Percentiles rank a stretch among this genome's conserved stretches.
phyloP scores from a whole-genome alignment of 2,888 invertebrate species.

The Drosophila pullipes region DNA sequence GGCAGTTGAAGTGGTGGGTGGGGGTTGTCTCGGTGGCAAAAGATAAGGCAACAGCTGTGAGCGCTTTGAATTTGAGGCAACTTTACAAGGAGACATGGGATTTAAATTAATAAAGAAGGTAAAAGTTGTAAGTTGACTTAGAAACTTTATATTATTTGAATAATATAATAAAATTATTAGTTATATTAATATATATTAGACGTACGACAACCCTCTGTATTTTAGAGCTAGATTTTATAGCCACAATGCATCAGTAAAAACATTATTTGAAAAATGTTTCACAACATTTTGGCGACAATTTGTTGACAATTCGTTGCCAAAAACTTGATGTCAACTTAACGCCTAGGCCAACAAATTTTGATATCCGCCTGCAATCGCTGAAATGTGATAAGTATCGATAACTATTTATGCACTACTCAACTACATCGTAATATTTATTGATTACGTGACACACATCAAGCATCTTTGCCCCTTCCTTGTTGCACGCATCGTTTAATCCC shows the following conservation, averaged over 20 bases:
- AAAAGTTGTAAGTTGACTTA: neutral
- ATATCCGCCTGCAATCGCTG: neutral
- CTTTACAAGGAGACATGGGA: neutral
- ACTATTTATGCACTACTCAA: neutral
- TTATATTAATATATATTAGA: neutral
- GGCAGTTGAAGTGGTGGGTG: neutral
- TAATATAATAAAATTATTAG: neutral
- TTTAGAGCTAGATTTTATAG: too few species aligned
- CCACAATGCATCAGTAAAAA: too few species aligned
- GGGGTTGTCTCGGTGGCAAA: neutral
- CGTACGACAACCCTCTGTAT: too few species aligned
- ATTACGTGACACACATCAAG: slow-evolving; percentile 1
- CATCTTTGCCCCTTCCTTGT: neutral
- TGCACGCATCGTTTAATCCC: slow-evolving; percentile 18
- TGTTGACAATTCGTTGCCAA: neutral
- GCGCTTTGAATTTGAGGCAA: neutral
- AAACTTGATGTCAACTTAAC: too few species aligned
- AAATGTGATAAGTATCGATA: slow-evolving; percentile 1
- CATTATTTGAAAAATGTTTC: neutral
- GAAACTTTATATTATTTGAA: neutral
- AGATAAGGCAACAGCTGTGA: slow-evolving; percentile 15
- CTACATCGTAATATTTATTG: neutral
- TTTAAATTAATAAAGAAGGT: neutral
- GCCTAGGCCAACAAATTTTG: neutral
- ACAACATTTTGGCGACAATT: neutral